These are phyloP conservation scores for Abramis brama DNA, from an alignment of 2,113 vertebrate genomes.

Conservation along the genomic window DNA sequence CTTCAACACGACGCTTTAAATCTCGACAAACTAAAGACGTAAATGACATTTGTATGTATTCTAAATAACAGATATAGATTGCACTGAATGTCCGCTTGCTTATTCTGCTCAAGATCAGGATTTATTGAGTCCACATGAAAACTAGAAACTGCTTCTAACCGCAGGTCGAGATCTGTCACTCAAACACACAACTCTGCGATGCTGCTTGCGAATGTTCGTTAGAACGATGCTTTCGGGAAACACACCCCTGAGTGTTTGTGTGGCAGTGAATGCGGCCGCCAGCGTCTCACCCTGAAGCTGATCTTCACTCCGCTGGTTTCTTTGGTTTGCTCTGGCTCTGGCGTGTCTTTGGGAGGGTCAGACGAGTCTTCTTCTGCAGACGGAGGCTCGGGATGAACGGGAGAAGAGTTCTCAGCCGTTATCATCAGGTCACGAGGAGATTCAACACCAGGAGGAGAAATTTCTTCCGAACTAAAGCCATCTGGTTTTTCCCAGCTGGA, in stretches of 20 bases:
- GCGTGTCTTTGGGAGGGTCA: conserved; percentile 34
- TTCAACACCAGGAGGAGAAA: background rate
- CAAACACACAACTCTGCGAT: too few relatives aligned
- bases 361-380: conserved; percentile 63
- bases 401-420: conserved; percentile 50
- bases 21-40: too few relatives aligned
- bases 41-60: too few relatives aligned
- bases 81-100: too few relatives aligned
- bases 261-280: background rate
- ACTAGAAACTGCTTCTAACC: too few relatives aligned
- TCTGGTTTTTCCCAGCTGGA: conserved; percentile 92
- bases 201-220: too few relatives aligned
- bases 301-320: conserved; percentile 67
- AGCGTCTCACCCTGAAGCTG: conserved; percentile 77
- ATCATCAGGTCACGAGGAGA: conserved; percentile 35
- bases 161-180: too few relatives aligned
- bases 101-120: too few relatives aligned
- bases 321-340: conserved; percentile 38
- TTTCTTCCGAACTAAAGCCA: conserved; percentile 61
- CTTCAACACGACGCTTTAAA: too few relatives aligned
- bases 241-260: background rate
- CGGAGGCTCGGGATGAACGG: conserved; percentile 65
- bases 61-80: too few relatives aligned
- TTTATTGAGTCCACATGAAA: too few relatives aligned
- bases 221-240: too few relatives aligned